Evolutionary conservation across 2,113 vertebrate genomes (phyloP).

Genomic region (Spilogale gracilis): DNA sequence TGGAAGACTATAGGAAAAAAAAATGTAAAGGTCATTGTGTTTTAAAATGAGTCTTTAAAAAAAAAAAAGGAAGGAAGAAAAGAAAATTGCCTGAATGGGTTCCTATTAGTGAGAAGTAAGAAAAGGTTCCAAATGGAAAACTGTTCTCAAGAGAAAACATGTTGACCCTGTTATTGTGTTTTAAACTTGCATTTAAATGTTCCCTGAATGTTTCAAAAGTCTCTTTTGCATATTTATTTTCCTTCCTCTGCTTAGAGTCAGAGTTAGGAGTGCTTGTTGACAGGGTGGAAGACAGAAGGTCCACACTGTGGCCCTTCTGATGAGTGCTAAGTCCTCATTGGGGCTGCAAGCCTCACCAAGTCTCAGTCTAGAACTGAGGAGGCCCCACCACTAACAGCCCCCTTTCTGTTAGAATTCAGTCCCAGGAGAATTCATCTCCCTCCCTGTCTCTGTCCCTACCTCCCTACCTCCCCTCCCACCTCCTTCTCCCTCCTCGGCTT

Average conservation of each 20-base stretch:
- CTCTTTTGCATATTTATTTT: slow-evolving; percentile 57
- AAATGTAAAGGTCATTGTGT: slow-evolving; percentile 57
- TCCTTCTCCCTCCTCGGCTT: too few relatives aligned
- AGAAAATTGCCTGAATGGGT: slow-evolving; percentile 61
- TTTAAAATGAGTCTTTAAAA: slow-evolving; percentile 61
- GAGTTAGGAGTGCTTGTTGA: background rate
- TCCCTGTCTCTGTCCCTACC: background rate
- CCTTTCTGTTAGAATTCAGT: background rate
- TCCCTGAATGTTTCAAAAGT: background rate
- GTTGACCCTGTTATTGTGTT: slow-evolving; percentile 42
- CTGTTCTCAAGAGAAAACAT: background rate
- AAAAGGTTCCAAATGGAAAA: slow-evolving; percentile 52
- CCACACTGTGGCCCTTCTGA: background rate
- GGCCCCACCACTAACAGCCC: background rate
- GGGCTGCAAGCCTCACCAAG: background rate
- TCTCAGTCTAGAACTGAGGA: background rate
- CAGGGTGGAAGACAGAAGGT: background rate
- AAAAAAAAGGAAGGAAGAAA: slow-evolving; percentile 34
- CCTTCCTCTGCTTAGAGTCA: background rate
- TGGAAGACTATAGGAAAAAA: slow-evolving; percentile 3
- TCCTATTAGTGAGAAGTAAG: slow-evolving; percentile 36
- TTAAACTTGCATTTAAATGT: slow-evolving; percentile 3
- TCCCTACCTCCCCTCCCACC: too few relatives aligned
- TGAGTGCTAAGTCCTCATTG: background rate
- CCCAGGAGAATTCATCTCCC: background rate